Evolutionary conservation across 2,888 invertebrate species (phyloP).

Genomic region (Taenaris catops): DNA sequence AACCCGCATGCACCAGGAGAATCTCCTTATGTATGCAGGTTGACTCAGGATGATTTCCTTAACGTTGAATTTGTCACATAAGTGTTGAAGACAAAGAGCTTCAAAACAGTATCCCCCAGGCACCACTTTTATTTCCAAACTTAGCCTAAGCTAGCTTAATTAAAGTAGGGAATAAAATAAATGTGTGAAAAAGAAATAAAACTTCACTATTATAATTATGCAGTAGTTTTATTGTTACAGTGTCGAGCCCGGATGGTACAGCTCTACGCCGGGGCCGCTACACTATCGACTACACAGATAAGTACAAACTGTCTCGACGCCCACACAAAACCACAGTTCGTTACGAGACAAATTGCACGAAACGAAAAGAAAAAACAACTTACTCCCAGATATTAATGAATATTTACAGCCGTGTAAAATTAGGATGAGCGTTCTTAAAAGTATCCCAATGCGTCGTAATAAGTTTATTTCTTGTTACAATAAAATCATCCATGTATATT

Average conservation of each 20-base stretch:
- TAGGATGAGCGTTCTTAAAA: not conserved
- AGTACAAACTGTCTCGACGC: slow-evolving; percentile 30
- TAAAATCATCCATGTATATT: no score
- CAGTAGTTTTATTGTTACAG: slow-evolving; percentile 74
- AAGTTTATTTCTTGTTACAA: no score
- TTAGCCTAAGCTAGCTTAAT: no score
- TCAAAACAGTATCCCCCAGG: no score
- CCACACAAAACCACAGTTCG: slow-evolving; percentile 8
- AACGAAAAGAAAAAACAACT: not conserved
- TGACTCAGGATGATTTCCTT: no score
- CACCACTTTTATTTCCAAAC: no score
- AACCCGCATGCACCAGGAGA: no score
- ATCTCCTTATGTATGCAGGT: no score
- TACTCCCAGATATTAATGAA: not conserved
- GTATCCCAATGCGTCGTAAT: no score
- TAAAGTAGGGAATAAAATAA: no score
- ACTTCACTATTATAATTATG: slow-evolving; percentile 47
- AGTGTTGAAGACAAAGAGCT: no score
- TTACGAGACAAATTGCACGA: not conserved
- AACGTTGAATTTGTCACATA: no score
- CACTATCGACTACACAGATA: slow-evolving; percentile 36
- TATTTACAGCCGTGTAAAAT: slow-evolving; percentile 5
- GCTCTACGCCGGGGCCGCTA: slow-evolving; percentile 43
- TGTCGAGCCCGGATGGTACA: slow-evolving; percentile 42
- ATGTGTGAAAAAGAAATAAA: slow-evolving; percentile 22